These are phyloP conservation scores for Tipula unca DNA, from an alignment of 2,888 invertebrate genomes.

Conservation along the genomic window DNA sequence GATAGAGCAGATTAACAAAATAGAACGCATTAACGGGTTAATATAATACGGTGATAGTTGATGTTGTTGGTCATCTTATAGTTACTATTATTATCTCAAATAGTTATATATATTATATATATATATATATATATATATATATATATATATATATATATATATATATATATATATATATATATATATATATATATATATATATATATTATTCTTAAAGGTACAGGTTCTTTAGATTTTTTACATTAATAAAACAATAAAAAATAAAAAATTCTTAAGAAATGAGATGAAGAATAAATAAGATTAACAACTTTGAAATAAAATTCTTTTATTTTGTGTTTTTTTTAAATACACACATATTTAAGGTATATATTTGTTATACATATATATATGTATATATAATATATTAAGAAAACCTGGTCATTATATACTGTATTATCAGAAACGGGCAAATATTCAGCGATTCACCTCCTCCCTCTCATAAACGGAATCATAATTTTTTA, in stretches of 20 bases:
- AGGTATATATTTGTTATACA: not conserved
- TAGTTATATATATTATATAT: not conserved
- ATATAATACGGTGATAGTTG: not conserved
- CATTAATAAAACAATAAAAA: constrained; percentile 14
- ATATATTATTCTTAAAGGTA: not conserved
- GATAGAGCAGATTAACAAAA: not conserved
- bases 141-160: no score
- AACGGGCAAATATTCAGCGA: not conserved
- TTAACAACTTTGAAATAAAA: constrained; percentile 8
- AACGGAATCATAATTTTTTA: not conserved
- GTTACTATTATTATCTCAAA: not conserved
- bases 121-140: no score
- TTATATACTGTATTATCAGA: not conserved
- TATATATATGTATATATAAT: not conserved
- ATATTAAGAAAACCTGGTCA: not conserved
- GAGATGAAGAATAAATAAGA: not conserved
- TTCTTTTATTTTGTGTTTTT: not conserved
- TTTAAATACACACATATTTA: no score
- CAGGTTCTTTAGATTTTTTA: not conserved
- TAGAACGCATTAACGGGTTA: not conserved
- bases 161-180: no score
- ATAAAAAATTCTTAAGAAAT: not conserved
- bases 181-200: no score
- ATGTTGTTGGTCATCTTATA: not conserved
- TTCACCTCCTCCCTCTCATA: not conserved